Evolutionary conservation across 2,797 vertebrate species (phyloP), one percentile per base, ranked within the genome.

Genomic region (Cryptoblepharus egeriae): DNA sequence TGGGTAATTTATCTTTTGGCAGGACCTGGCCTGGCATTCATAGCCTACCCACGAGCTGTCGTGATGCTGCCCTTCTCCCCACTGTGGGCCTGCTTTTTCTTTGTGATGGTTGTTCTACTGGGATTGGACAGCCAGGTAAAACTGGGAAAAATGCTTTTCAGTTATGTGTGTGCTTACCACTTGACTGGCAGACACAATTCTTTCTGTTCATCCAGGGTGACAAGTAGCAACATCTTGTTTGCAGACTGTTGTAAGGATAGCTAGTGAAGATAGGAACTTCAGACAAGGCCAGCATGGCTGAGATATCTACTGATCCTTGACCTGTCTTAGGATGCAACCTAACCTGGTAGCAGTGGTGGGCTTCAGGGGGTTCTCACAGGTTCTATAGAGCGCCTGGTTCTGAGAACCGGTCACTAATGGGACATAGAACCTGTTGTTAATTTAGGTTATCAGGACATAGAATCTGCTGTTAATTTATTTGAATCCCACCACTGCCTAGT

Each of bases 51-150:
- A 9, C 97, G 97, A 12, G 98, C 98, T 9, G 98, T 99, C 65
- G 97, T 97, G 92, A 99, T 99, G 98, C 96, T 99, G 96, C 98
- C 98, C 28, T 97, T 99, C 94, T 97, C 98, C 8, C 97, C 98
- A 0, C 94, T 99, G 12, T 99, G 98, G 98, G 97, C 98, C 4
- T 98, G 97, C 92, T 99, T 95, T 94, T 99, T 99, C 95, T 99
- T 99, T 93, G 93, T 99, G 90, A 99, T 99, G 98, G 96, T 99
- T 3, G 97, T 98, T 74, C 96, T 99, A 61, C 95, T 99, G 92
- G 98, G 98, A 74, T 94, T 99, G 90, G 98, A 99, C 92, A 99
- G 98, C 91, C 98, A 99, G 97, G 97, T 98, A 95, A 81, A 84
- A 42, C 98, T 98, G 97, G 97, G 98, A 95, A 81, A 84, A 42